Evolutionary conservation across 2,113 vertebrate species (phyloP).

Genomic region (Pollachius pollachius): DNA sequence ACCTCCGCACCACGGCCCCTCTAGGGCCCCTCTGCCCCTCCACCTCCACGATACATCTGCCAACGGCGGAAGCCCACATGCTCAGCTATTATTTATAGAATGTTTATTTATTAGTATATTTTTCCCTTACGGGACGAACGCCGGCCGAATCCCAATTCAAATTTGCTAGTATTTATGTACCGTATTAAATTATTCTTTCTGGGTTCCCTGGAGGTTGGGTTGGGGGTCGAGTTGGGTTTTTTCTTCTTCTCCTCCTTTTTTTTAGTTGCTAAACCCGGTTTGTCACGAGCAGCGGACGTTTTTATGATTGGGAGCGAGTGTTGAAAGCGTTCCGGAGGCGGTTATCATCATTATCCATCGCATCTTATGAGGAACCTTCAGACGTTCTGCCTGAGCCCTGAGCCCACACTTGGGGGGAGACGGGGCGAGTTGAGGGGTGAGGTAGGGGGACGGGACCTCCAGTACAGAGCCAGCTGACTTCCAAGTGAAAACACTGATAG

Average conservation of each 20-base stretch:
- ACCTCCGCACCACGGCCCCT: constrained; percentile 47
- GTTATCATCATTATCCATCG: constrained; percentile 63
- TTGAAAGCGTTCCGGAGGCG: constrained; percentile 60
- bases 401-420: neutral
- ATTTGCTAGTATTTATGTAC: constrained; percentile 47
- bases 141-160: constrained; percentile 32
- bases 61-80: constrained; percentile 69
- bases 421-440: no score
- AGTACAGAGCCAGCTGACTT: constrained; percentile 29
- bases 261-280: constrained; percentile 58
- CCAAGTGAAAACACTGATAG: constrained; percentile 42
- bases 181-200: constrained; percentile 45
- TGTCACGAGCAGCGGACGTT: constrained; percentile 63
- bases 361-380: constrained; percentile 44
- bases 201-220: constrained; percentile 20
- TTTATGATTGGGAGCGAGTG: constrained; percentile 66
- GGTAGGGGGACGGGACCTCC: constrained; percentile 24
- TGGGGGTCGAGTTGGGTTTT: constrained; percentile 6
- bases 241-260: no score
- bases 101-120: constrained; percentile 69
- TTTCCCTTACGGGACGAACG: constrained; percentile 50
- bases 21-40: constrained; percentile 43
- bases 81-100: constrained; percentile 72
- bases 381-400: constrained; percentile 41
- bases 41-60: constrained; percentile 44